A percentile compares a stretch with the other conserved stretches of the same genome.
Evolutionary conservation across 2,113 vertebrate species (phyloP).

Genomic region (Neotragus moschatus): DNA sequence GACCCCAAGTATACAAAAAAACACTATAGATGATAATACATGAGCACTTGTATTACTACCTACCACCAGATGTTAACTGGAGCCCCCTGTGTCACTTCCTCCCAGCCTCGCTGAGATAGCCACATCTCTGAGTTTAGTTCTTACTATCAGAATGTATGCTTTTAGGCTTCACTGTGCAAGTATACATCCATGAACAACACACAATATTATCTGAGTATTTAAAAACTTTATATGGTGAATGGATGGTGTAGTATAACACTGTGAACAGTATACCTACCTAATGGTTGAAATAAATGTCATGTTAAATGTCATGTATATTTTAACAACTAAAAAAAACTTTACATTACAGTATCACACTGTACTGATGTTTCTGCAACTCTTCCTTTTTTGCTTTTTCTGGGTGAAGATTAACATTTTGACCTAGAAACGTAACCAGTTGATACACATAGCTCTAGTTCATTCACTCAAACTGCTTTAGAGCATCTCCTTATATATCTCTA

Average conservation of each 20-base stretch:
- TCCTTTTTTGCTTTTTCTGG: background rate
- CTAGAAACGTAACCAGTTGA: background rate
- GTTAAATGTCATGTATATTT: background rate
- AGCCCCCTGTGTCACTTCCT: background rate
- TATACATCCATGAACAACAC: background rate
- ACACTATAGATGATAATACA: background rate
- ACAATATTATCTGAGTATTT: background rate
- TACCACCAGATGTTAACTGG: background rate
- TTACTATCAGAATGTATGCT: background rate
- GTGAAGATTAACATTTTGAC: background rate
- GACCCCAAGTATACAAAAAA: background rate
- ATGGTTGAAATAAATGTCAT: background rate
- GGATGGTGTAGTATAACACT: background rate
- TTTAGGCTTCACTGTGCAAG: background rate
- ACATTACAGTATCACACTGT: background rate
- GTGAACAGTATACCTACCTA: background rate
- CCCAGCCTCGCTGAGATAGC: background rate
- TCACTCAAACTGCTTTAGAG: background rate
- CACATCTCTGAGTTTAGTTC: background rate
- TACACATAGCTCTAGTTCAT: background rate
- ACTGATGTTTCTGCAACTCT: background rate
- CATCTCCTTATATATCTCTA: background rate
- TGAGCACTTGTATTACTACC: background rate
- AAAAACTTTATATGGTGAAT: conserved; percentile 13
- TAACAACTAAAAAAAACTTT: background rate